Evolutionary conservation across 2,113 vertebrate species (phyloP).

Genomic region (Ceyx cyanopectus): DNA sequence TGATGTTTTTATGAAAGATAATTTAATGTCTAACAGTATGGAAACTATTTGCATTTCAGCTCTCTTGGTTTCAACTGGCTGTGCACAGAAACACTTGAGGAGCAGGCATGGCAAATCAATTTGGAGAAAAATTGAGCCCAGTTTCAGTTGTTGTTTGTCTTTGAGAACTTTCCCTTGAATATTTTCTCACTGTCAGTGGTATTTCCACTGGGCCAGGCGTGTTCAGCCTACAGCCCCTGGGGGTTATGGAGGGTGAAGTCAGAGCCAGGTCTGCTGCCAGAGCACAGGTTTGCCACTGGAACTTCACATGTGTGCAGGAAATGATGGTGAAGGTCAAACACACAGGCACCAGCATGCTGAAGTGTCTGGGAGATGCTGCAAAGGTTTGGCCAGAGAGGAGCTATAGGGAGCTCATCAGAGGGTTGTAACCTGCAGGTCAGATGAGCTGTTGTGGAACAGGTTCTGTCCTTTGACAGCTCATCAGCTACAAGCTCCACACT

Average conservation of each 20-base stretch:
- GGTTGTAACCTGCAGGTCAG: not conserved
- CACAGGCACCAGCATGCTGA: not conserved
- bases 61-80: not conserved
- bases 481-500: not conserved
- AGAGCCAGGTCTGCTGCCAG: not conserved
- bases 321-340: not conserved
- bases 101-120: not conserved
- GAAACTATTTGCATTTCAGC: not conserved
- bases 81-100: not conserved
- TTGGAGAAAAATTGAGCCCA: not conserved
- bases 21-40: not conserved
- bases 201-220: not conserved
- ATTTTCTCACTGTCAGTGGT: not conserved
- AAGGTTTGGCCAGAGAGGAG: rapidly evolving
- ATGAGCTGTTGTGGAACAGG: rapidly evolving
- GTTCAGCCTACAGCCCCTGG: not conserved
- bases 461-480: not conserved
- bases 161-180: not conserved
- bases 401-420: not conserved
- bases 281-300: no score
- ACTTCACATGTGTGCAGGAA: not conserved
- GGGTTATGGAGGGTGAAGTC: not conserved
- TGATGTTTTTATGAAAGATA: not conserved
- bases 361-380: rapidly evolving
- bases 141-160: not conserved